These are phyloP conservation scores for Silvanus unidentatus DNA, from an alignment of 2,888 invertebrate genomes.

Conservation along the genomic window DNA sequence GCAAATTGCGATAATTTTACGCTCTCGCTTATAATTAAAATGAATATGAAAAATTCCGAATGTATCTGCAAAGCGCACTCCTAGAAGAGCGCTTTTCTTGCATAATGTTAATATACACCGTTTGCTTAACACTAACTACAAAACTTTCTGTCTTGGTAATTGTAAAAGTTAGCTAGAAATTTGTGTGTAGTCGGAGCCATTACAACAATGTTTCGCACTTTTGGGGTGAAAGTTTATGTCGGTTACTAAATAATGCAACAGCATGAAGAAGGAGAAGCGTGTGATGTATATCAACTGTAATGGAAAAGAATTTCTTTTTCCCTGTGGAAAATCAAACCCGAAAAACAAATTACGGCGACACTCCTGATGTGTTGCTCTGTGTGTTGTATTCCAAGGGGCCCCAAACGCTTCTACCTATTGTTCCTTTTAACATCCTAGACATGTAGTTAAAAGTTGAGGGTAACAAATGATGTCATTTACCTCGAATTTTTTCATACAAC, in stretches of 20 bases:
- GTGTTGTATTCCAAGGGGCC: not conserved
- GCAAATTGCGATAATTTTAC: too few species aligned
- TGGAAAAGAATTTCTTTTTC: conserved; percentile 35
- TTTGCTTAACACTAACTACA: conserved; percentile 40
- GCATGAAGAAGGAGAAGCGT: conserved; percentile 24
- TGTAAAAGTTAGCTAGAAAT: conserved; percentile 43
- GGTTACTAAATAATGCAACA: conserved; percentile 41
- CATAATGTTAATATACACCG: conserved; percentile 33
- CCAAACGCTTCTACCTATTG: not conserved
- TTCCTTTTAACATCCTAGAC: conserved; percentile 22
- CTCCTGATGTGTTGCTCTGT: conserved; percentile 15
- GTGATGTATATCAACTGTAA: conserved; percentile 41
- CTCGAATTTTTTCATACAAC: too few species aligned
- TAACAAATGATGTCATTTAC: conserved; percentile 32
- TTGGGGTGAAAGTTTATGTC: conserved; percentile 38
- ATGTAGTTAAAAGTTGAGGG: conserved; percentile 20
- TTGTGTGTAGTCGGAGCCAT: conserved; percentile 40
- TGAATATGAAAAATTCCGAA: conserved; percentile 8
- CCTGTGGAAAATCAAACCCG: conserved; percentile 36
- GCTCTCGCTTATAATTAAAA: conserved; percentile 13
- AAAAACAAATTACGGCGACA: conserved; percentile 21
- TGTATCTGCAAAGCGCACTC: conserved; percentile 14
- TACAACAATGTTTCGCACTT: conserved; percentile 42
- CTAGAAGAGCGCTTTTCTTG: conserved; percentile 28
- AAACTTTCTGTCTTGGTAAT: conserved; percentile 39